Percentiles rank a stretch among this genome's conserved stretches.
These are phyloP conservation scores for Ditula angustiorana DNA, from an alignment of 2,888 invertebrate genomes.

Conservation along the genomic window DNA sequence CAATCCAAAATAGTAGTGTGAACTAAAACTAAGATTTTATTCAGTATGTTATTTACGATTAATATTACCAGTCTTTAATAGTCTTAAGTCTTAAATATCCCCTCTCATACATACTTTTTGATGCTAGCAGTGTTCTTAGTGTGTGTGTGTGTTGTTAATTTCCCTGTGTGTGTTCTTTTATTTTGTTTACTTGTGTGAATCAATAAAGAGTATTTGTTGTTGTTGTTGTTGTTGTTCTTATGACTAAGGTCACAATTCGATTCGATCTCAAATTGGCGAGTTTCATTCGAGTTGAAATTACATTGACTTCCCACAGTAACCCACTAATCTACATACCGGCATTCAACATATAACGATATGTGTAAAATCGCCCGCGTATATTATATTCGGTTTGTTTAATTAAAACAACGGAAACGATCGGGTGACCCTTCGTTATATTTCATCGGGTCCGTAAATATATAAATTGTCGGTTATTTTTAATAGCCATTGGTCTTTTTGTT, in stretches of 20 bases:
- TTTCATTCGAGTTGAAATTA: neutral
- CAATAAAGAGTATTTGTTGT: neutral
- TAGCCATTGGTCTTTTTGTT: conserved; percentile 36
- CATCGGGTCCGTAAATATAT: conserved; percentile 62
- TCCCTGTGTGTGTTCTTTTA: too few relatives aligned
- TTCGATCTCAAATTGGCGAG: neutral
- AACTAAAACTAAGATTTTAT: too few relatives aligned
- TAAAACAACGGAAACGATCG: conserved; percentile 64
- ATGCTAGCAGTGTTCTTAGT: too few relatives aligned
- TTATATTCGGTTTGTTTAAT: conserved; percentile 75
- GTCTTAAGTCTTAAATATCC: too few relatives aligned
- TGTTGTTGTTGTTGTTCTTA: neutral
- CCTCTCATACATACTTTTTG: too few relatives aligned
- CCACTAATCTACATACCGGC: conserved; percentile 4
- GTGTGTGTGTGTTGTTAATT: too few relatives aligned
- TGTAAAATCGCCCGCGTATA: conserved; percentile 64
- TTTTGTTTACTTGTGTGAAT: too few relatives aligned
- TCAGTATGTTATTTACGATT: too few relatives aligned
- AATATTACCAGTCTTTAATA: too few relatives aligned
- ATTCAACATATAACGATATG: conserved; percentile 50
- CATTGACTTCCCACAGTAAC: conserved; percentile 23
- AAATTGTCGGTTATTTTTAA: conserved; percentile 47
- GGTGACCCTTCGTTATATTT: conserved; percentile 60
- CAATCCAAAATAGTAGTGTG: too few relatives aligned
- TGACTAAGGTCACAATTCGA: too few relatives aligned